A percentile compares a stretch with the other conserved stretches of the same genome.
Evolutionary conservation across 2,888 invertebrate species (phyloP).

Genomic region (Herminia tarsipennalis): DNA sequence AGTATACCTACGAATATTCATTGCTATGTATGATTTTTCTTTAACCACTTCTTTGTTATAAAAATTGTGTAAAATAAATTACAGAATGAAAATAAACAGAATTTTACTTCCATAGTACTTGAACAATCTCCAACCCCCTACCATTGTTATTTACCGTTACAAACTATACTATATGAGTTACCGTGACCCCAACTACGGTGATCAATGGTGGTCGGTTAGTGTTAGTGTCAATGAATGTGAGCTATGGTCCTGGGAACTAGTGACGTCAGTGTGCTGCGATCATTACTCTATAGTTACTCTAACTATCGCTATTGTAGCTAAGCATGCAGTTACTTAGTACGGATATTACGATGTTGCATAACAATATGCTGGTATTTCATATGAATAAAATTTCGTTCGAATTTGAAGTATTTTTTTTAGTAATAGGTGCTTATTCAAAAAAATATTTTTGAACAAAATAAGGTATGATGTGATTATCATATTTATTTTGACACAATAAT

Average conservation of each 20-base stretch:
- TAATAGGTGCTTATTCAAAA: too few species aligned
- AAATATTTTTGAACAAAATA: too few species aligned
- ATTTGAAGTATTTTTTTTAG: neutral
- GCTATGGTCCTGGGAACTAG: constrained; percentile 18
- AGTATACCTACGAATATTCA: too few species aligned
- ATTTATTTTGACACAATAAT: too few species aligned
- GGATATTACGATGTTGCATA: too few species aligned
- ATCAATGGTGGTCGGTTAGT: constrained; percentile 39
- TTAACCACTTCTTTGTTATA: too few species aligned
- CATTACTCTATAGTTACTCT: constrained; percentile 15
- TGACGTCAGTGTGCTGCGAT: constrained; percentile 35
- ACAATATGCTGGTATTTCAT: too few species aligned
- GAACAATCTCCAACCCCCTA: neutral
- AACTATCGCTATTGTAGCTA: constrained; percentile 13
- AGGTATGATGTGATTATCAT: too few species aligned
- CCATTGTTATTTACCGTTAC: neutral
- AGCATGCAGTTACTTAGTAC: constrained; percentile 23
- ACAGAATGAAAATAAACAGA: too few species aligned
- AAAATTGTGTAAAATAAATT: too few species aligned
- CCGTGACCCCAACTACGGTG: constrained; percentile 23
- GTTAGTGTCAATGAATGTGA: constrained; percentile 48
- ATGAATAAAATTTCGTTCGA: neutral
- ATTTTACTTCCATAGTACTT: neutral
- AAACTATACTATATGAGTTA: neutral
- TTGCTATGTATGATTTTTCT: too few species aligned